Evolutionary conservation across 2,797 vertebrate genomes (phyloP).

Genomic region (Atherinosoma microstoma): DNA sequence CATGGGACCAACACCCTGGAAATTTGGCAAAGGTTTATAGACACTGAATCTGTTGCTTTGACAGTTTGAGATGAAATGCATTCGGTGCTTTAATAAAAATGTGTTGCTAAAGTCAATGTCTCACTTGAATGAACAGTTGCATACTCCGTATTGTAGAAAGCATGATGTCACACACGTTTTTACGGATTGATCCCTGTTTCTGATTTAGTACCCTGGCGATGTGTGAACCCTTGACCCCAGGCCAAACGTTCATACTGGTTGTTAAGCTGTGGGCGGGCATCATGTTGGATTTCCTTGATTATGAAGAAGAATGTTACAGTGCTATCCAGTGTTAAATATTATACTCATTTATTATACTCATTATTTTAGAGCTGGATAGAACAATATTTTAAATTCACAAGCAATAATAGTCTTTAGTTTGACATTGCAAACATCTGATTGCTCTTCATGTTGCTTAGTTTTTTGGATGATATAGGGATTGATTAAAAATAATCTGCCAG

Average conservation of each 20-base stretch:
- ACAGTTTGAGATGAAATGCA: not conserved
- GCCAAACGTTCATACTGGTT: constrained; percentile 7
- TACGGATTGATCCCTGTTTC: not conserved
- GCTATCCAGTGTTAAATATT: not conserved
- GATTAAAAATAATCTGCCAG: not conserved
- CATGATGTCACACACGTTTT: not conserved
- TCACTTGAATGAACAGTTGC: not conserved
- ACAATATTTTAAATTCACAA: not conserved
- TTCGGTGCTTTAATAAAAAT: not conserved
- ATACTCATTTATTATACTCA: not conserved
- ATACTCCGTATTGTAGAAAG: not conserved
- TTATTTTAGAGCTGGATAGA: not conserved
- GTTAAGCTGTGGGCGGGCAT: constrained; percentile 17
- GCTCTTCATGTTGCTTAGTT: not conserved
- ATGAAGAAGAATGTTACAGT: constrained; percentile 4
- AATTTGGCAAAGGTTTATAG: not conserved
- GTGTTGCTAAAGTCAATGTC: not conserved
- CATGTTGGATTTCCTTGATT: constrained; percentile 6
- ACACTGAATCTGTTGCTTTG: not conserved
- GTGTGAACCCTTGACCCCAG: constrained; percentile 48
- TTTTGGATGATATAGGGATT: not conserved
- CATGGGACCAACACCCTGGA: not conserved
- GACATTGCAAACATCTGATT: not conserved
- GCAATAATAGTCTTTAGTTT: not conserved
- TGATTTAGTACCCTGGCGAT: constrained; percentile 1